These are phyloP conservation scores for Melitaea athalia DNA, from an alignment of 2,888 invertebrate genomes.

Conservation along the genomic window DNA sequence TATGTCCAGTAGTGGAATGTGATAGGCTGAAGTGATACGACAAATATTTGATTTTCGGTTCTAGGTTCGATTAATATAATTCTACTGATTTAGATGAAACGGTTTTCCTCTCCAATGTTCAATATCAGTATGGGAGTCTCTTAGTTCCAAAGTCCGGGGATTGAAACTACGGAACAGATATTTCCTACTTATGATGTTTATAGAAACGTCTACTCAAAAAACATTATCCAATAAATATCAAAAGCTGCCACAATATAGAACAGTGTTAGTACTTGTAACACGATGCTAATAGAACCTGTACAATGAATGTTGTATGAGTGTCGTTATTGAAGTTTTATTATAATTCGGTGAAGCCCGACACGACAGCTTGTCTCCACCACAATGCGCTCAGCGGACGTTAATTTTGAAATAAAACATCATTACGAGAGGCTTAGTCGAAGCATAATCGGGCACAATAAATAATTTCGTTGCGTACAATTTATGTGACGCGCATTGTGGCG, in stretches of 20 bases:
- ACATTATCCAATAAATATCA: neutral
- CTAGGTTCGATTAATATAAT: too few relatives aligned
- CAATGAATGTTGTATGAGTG: neutral
- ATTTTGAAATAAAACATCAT: conserved; percentile 25
- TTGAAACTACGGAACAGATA: too few relatives aligned
- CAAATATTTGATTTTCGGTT: too few relatives aligned
- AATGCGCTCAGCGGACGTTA: conserved; percentile 21
- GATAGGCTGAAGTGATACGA: too few relatives aligned
- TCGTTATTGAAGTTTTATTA: conserved; percentile 17
- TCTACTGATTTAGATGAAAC: too few relatives aligned
- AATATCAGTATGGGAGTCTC: too few relatives aligned
- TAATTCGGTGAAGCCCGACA: conserved; percentile 5
- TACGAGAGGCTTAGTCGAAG: conserved; percentile 8
- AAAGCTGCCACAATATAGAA: neutral
- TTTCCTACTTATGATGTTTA: too few relatives aligned
- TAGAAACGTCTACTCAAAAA: neutral
- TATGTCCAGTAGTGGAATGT: too few relatives aligned
- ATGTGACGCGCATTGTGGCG: conserved; percentile 38
- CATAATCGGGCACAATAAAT: conserved; percentile 38
- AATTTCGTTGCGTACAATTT: conserved; percentile 40
- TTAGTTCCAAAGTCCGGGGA: too few relatives aligned
- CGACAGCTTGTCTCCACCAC: conserved; percentile 21
- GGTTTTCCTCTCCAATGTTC: too few relatives aligned
- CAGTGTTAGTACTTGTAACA: neutral
- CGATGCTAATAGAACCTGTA: neutral